phyloP scores from a whole-genome alignment of 2,888 invertebrate genomes.

The Apodemia hepburni region DNA sequence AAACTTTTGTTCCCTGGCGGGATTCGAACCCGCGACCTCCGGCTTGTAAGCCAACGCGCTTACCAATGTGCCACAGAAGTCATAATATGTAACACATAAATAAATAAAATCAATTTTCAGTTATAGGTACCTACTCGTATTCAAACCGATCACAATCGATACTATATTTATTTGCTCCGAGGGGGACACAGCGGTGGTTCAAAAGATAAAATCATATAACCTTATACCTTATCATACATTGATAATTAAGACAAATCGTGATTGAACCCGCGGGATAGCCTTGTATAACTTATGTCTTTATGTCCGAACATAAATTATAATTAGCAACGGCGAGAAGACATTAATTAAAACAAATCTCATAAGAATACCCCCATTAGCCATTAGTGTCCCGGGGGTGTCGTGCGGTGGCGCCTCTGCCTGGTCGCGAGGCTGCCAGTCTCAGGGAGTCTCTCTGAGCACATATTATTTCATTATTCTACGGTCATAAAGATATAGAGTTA shows the following conservation, averaged over 20 bases:
- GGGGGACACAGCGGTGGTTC: too few relatives aligned
- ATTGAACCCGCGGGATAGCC: not conserved
- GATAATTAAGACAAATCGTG: not conserved
- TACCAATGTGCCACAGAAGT: too few relatives aligned
- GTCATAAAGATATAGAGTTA: not conserved
- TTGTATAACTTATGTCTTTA: not conserved
- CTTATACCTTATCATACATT: not conserved
- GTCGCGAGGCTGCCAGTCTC: too few relatives aligned
- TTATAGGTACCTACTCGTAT: too few relatives aligned
- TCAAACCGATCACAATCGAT: too few relatives aligned
- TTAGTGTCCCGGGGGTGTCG: not conserved
- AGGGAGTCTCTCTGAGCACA: not conserved
- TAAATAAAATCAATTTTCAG: too few relatives aligned
- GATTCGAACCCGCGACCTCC: too few relatives aligned
- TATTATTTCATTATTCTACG: not conserved
- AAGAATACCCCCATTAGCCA: constrained; percentile 1
- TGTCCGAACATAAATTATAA: constrained; percentile 7
- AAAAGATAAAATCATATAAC: not conserved
- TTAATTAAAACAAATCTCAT: constrained; percentile 4
- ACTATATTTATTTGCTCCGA: too few relatives aligned
- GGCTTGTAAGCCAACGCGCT: too few relatives aligned
- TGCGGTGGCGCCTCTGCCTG: not conserved
- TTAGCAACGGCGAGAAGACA: not conserved
- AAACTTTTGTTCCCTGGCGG: too few relatives aligned
- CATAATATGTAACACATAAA: too few relatives aligned